Base-by-base conservation (phyloP, 2,113 vertebrate species). In the Pontoporia blainvillei region DNA sequence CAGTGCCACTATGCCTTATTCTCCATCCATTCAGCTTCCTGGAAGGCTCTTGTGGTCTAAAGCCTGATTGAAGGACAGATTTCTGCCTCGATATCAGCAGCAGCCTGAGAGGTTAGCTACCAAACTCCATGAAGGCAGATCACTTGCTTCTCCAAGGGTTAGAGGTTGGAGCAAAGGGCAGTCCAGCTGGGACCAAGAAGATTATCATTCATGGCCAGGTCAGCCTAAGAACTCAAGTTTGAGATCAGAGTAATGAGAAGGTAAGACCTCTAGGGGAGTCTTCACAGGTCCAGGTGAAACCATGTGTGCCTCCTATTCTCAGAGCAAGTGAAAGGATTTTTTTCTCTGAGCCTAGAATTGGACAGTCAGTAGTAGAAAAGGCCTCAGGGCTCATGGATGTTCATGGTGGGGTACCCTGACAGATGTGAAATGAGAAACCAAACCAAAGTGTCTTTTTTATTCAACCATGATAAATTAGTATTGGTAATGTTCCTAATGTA, bases 1-100 rank as follows among this genome's bases (percentile, higher is more conserved):
- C 15, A 0, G 0, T 2, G 5, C 20, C 17, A 1, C 2, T 10
- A 5, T 0, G 1, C 20, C 25, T 44, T 72, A 14, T 23, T 15
- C 2, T 66, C 69, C 12, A 34, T 72, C 52, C 49, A n/a, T 59
- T n/a, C 21, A 14, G n/a, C 41, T 49, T 13, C 69, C 34, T 15
- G 52, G 36, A 49, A 69, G 46, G 15, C 23, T 46, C 34, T n/a
- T 17, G n/a, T 15, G 41, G 8, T 41, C 9, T 54, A 1, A 54
- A 34, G 21, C 21, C 5, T 23, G 52, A 44, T 18, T 29, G 14
- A 31, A 61, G 46, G 25, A 29, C 36, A 17, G 23, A 25, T 44
- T 59, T n/a, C 61, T 31, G 3, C 36, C n/a, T 17, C 1, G 5
- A 2, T 57, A 54, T 13, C 34, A 27, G 23, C 20, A 54, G 61